Evolutionary conservation across 1,140 invertebrate genomes (phyloP), one percentile per base, ranked within the genome.

Genomic region (Drosophila hydei): DNA sequence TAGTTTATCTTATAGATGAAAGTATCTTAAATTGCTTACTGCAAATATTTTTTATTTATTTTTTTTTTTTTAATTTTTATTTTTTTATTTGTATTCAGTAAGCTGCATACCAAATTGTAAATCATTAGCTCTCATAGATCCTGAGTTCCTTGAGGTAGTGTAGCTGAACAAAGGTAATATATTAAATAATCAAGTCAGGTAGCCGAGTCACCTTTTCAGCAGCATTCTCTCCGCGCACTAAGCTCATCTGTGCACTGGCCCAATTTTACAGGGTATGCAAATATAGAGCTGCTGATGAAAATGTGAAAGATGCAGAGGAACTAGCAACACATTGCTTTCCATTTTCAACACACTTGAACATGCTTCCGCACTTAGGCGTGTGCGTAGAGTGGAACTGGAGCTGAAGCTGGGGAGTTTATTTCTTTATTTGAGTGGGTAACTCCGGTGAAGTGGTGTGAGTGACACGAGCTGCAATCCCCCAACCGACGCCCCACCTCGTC

Each of bases 331-430:
- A 87, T 87, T 85, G 83, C 78, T 87, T 78, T 88, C 83, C 84
- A 87, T 87, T 87, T 85, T 67, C 81, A 81, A 67, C 77, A 87
- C 81, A 87, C 83, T 87, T 87, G 78, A 87, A 87, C 81, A 88
- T 87, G 81, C 75, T 81, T 87, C 78, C 83, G 83, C 83, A 88
- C 83, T 88, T 87, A 87, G 83, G 68, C 78, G 83, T 75, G 65
- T 77, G 71, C 68, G 81, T 81, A 42, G 61, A 59, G 61, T 58
- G 61, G 64, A 61, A 60, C 21, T 55, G 70, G 42, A 58, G 52
- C 52, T 43, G 25, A 25, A 54, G 40, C 27, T 21, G 51, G 18
- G 38, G 42, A 33, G 30, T 33, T 33, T 33, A 33, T 33, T 33
- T 33, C 30, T 33, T 33, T 33, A 33, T 33, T 33, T 33, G 30